Base-by-base conservation (phyloP, 2,797 vertebrate genomes). In the Hirundo rustica region DNA sequence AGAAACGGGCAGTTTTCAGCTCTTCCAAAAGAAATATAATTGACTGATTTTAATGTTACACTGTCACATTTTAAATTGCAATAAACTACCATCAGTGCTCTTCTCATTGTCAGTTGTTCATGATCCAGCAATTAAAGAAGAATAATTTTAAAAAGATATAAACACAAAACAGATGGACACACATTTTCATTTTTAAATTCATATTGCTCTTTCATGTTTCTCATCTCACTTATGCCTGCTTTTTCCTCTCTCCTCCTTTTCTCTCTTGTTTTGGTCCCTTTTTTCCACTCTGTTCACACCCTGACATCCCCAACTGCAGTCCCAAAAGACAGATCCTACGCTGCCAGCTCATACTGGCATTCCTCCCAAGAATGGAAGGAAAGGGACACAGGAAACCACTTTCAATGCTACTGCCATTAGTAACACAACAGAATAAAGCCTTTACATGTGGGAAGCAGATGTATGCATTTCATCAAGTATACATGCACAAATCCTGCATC, bases 91-190 rank as follows among this genome's bases (percentile, higher is more conserved):
- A n/a, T n/a, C 66, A 83, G 55, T 26, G 21, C 32, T 21, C 16
- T 53, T 82, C 78, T 88, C 51, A 44, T 45, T 53, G 73, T 70
- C 89, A 57, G 44, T 44, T 86, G 34, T 26, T 91, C 70, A 29
- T 32, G 71, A 88, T 67, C 42, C 67, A 82, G 26, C 18, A 92
- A 89, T 73, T 92, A 90, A 65, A 74, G 65, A 89, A 84, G 29
- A 91, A 65, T 7, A 4, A 30, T 75, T 92, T 93, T 29, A 21
- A 68, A 93, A 95, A 85, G 47, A 70, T 53, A 36, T 36, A 94
- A 92, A 84, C 64, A 58, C n/a, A 70, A 91, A 94, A 85, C 61
- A 93, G 74, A 94, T 65, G 81, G 82, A 93, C 47, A 38, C 13
- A 53, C 12, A n/a, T 64, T 94, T 89, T 81, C 68, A 72, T 75